Evolutionary conservation across 2,797 vertebrate species (phyloP), one percentile per base, ranked within the genome.

Genomic region (Argya squamiceps): DNA sequence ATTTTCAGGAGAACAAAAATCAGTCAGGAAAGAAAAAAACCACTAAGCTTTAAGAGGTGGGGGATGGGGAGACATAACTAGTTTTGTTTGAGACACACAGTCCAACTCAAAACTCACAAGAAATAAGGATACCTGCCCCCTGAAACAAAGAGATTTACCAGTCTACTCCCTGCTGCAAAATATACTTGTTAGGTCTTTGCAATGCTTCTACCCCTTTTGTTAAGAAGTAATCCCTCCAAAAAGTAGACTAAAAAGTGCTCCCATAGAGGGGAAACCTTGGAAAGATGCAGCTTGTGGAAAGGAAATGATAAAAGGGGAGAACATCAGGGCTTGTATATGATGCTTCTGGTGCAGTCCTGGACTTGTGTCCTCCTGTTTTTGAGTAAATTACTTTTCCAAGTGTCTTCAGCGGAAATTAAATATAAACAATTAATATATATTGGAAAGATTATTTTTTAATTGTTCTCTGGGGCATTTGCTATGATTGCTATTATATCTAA

Each of bases 31-130:
- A 89, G n/a, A 20, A 89, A 95, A 89, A 30, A 44, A 21, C 10
- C 12, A 43, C 10, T 53, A 70, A 46, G 7, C 20, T 75, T 91
- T 64, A 62, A 68, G 4, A 1, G 1, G 11, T 4, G 2, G 0
- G 0, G 0, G 2, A 1, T 0, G 0, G 0, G 2, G 21, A 58
- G 6, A 6, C 3, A 15, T 16, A 46, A 76, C 27, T 56, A 20
- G 13, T 30, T 89, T 87, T 90, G 43, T 92, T 41, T 78, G 36
- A 96, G 84, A 71, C 29, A 55, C 36, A 43, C 18, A 68, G 29
- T 85, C 78, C 53, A 64, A 53, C 21, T 65, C 37, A 71, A 62
- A 92, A 46, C 36, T 85, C 20, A 18, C 58, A 81, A 70, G 46
- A 77, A 77, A 68, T 85, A 82, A 58, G 21, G 29, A 41, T 81